Evolutionary conservation across 1,140 invertebrate species (phyloP).

Genomic region (Periplaneta americana): DNA sequence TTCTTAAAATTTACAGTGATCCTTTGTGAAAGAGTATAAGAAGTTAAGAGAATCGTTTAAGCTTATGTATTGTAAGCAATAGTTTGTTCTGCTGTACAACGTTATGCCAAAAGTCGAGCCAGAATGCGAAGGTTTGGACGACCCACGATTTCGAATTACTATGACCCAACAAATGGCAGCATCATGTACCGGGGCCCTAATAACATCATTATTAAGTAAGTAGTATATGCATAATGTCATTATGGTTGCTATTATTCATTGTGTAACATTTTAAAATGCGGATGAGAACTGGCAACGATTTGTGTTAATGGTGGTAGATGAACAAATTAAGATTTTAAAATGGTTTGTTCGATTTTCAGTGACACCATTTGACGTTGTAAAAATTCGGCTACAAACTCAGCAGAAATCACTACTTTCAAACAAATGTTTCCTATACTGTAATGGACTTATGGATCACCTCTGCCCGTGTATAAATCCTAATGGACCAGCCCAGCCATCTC

Average conservation of each 20-base stretch:
- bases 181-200: constrained; percentile 80
- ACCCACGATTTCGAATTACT: constrained; percentile 70
- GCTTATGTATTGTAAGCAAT: background rate
- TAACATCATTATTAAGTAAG: constrained; percentile 84
- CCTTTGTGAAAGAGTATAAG: background rate
- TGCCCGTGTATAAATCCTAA: constrained; percentile 67
- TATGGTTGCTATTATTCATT: background rate
- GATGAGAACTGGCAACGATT: constrained; percentile 5
- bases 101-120: background rate
- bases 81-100: background rate
- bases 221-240: constrained; percentile 9
- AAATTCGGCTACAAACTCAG: constrained; percentile 94
- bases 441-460: constrained; percentile 99
- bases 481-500: background rate
- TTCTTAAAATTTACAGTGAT: background rate
- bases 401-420: constrained; percentile 75
- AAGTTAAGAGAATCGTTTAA: background rate
- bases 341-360: constrained; percentile 56
- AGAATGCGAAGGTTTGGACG: constrained; percentile 36
- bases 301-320: constrained; percentile 3
- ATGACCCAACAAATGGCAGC: constrained; percentile 85
- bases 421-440: constrained; percentile 94
- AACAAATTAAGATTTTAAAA: constrained; percentile 7
- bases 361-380: constrained; percentile 97
- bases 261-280: background rate